Conservation (phyloP, 1,140 invertebrate genomes). For the Paraescarpia echinospica region DNA sequence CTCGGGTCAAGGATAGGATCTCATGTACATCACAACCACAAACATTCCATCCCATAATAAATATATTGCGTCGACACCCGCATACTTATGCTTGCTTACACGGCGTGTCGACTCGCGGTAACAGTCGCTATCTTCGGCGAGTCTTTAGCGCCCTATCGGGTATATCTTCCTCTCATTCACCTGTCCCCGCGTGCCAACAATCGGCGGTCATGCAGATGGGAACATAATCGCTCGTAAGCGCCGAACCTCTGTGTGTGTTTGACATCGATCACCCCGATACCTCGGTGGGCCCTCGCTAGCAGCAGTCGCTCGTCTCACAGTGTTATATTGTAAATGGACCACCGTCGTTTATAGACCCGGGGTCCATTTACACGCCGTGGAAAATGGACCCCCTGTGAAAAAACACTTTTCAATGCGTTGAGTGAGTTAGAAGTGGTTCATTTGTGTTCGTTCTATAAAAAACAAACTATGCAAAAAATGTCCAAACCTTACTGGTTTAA, state of each 20-base stretch:
- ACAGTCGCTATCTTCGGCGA: background rate
- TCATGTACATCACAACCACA: background rate
- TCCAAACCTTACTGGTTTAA: too few relatives aligned
- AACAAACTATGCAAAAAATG: too few relatives aligned
- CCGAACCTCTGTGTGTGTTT: background rate
- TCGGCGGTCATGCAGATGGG: background rate
- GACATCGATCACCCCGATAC: background rate
- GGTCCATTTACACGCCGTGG: too few relatives aligned
- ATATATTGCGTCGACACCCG: background rate
- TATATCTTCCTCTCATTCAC: too few relatives aligned
- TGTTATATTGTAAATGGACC: too few relatives aligned
- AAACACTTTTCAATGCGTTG: too few relatives aligned
- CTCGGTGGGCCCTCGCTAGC: background rate
- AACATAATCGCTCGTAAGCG: background rate
- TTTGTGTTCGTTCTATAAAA: too few relatives aligned
- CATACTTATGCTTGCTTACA: background rate
- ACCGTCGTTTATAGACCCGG: too few relatives aligned
- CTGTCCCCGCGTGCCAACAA: background rate
- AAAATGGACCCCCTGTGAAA: too few relatives aligned
- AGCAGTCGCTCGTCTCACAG: background rate
- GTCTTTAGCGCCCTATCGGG: background rate
- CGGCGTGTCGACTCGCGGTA: background rate
- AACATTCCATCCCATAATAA: background rate
- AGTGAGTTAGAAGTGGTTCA: too few relatives aligned
- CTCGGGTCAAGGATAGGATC: background rate